Conservation (phyloP, 2,113 vertebrate genomes). For the Choloepus hoffmanni region DNA sequence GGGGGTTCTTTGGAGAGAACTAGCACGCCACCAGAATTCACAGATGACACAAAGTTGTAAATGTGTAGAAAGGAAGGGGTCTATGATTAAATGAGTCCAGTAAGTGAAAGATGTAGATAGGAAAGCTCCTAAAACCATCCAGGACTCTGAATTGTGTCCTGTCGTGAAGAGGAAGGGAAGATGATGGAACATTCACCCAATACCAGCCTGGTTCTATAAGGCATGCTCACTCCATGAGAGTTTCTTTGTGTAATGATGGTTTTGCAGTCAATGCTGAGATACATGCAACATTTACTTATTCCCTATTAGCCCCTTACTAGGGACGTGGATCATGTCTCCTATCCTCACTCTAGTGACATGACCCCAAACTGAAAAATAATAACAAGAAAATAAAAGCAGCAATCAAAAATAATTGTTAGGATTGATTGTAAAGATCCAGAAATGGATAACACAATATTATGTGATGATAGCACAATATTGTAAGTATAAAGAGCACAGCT, state of each 20-base stretch:
- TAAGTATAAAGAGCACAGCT: too few species aligned
- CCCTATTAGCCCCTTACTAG: background rate
- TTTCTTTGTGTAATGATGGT: rapidly evolving
- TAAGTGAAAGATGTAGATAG: background rate
- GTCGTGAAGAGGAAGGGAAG: background rate
- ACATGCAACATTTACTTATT: background rate
- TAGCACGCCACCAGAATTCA: slow-evolving; percentile 39
- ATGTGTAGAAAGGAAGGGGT: background rate
- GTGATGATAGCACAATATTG: too few species aligned
- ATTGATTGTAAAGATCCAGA: too few species aligned
- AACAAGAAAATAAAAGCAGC: background rate
- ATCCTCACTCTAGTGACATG: background rate
- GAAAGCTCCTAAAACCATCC: background rate
- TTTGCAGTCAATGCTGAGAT: background rate
- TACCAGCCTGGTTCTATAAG: background rate
- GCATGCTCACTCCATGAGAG: background rate
- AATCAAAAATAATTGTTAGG: background rate
- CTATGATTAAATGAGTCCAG: background rate
- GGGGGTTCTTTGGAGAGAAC: background rate
- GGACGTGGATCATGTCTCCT: background rate
- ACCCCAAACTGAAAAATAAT: background rate
- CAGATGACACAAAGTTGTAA: slow-evolving; percentile 46
- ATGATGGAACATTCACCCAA: background rate
- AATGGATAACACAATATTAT: too few species aligned
- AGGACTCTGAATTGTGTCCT: background rate